Evolutionary conservation across 2,888 invertebrate genomes (phyloP), one percentile per base, ranked within the genome.

Genomic region (Rhimphoctona megacephalus): DNA sequence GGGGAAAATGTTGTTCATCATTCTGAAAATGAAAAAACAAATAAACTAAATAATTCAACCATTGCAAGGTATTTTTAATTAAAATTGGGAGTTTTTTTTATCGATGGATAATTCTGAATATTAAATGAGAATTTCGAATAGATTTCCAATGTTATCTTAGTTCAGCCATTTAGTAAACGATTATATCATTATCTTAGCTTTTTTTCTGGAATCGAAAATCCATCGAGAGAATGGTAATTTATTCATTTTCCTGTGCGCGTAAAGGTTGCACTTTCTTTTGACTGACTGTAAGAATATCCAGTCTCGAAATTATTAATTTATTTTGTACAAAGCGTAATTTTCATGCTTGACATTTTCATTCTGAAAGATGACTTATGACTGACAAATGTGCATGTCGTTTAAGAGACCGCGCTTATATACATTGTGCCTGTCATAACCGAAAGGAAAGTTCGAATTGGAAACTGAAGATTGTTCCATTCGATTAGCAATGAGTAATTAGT

Each of bases 401-500:
- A 3, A 61, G 30, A 7, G 57, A 30, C 73, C 46, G 25, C 25
- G 25, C 25, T 5, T 17, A 49, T 17, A 4, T n/a, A 33, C 9
- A 52, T 25, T 52, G 11, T n/a, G 36, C 14, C 39, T 39, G 61
- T 77, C 64, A 39, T 43, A 22, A 67, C 8, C 33, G 57, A 66
- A 69, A 43, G 73, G 80, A 81, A 86, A 86, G 49, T 83, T 80
- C 64, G 74, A 11, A 73, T 43, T 39, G 72, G 22, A 52, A 72
- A 76, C 46, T 66, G 77, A 57, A 80, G 46, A 72, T 36, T 30
- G 70, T 39, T 36, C 76, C 76, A 83, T 81, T 86, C 72, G 83
- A 86, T 86, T 80, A 78, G 83, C 80, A 83, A 83, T 81, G 57
- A 83, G 77, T 86, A 83, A 86, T 86, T 83, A 83, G 83, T 81